These are phyloP conservation scores for Altica lythri DNA, from an alignment of 2,888 invertebrate genomes.

Conservation along the genomic window DNA sequence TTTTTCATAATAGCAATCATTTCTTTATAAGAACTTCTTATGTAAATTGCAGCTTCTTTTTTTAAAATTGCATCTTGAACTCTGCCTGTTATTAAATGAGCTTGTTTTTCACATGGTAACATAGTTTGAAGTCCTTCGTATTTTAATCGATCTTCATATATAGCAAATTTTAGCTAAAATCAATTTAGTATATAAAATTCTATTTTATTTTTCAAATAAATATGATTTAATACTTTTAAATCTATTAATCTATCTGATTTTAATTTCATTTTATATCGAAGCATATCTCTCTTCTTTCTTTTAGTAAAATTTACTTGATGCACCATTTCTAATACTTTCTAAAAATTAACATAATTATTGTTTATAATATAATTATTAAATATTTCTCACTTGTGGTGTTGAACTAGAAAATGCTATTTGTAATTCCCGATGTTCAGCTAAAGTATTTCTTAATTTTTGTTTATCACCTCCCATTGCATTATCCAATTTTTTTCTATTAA, in stretches of 20 bases:
- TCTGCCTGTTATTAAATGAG: conserved; percentile 65
- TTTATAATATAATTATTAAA: neutral
- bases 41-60: conserved; percentile 68
- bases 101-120: conserved; percentile 60
- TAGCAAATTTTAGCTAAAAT: conserved; percentile 60
- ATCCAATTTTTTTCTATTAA: conserved; percentile 62
- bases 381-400: conserved; percentile 50
- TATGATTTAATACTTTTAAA: conserved; percentile 59
- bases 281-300: conserved; percentile 65
- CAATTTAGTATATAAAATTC: neutral
- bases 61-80: conserved; percentile 68
- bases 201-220: neutral
- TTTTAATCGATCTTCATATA: conserved; percentile 60
- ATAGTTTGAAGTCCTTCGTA: conserved; percentile 54
- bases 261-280: conserved; percentile 64
- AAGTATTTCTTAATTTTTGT: conserved; percentile 63
- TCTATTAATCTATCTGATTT: conserved; percentile 65
- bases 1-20: conserved; percentile 68
- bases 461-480: conserved; percentile 66
- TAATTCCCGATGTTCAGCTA: conserved; percentile 63
- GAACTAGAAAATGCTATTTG: conserved; percentile 62
- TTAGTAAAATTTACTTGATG: conserved; percentile 68
- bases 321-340: conserved; percentile 66
- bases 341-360: conserved; percentile 38
- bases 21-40: conserved; percentile 65